Evolutionary conservation across 2,888 invertebrate species (phyloP).

Genomic region (Acrocyrtus sp.): DNA sequence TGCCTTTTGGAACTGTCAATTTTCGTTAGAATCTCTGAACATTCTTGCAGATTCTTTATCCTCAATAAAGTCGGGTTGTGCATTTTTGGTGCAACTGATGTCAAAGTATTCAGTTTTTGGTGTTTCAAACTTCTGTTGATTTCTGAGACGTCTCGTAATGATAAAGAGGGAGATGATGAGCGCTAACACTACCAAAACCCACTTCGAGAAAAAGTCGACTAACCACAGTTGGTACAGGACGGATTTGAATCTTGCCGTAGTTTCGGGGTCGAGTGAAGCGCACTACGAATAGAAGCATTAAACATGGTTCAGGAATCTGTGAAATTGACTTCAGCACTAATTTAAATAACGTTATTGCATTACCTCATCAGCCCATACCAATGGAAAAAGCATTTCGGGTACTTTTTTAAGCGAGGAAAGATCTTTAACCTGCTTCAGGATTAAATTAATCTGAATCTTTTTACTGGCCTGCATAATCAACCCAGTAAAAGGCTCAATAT

Average conservation of each 20-base stretch:
- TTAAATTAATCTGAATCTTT: slow-evolving; percentile 48
- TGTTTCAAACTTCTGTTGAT: no score
- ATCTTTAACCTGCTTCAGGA: slow-evolving; percentile 23
- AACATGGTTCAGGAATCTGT: background rate
- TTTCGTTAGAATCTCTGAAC: no score
- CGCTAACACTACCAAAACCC: background rate
- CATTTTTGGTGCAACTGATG: no score
- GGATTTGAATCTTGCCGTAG: background rate
- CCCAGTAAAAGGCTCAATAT: slow-evolving; percentile 38
- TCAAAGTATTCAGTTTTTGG: no score
- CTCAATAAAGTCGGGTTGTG: no score
- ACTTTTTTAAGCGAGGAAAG: slow-evolving; percentile 25
- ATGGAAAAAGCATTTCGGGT: slow-evolving; percentile 47
- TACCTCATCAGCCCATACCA: slow-evolving; percentile 54
- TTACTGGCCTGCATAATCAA: slow-evolving; percentile 44
- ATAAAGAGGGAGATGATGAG: background rate
- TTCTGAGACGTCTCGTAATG: background rate
- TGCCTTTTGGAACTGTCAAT: no score
- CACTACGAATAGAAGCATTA: background rate
- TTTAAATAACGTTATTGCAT: no score
- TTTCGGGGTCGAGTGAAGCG: background rate
- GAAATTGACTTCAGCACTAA: no score
- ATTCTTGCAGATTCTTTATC: no score
- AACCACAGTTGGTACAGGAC: background rate
- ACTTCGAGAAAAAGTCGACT: background rate